Base-by-base conservation (phyloP, 2,113 vertebrate species). In the Chamaea fasciata region DNA sequence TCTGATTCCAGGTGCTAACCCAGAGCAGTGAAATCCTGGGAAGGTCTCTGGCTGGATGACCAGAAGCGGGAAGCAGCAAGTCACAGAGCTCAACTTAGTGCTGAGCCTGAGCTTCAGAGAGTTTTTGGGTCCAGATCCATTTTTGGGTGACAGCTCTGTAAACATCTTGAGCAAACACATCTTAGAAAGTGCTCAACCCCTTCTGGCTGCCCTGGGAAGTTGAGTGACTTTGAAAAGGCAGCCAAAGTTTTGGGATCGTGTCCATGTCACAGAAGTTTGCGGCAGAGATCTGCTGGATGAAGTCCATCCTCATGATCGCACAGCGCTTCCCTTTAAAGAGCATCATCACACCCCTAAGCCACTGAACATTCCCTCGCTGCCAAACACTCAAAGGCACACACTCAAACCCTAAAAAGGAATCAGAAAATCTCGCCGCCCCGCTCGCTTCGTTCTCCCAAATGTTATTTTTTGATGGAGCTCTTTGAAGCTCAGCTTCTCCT, bases 391-490 rank as follows among this genome's bases (percentile, higher is more conserved):
- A 23, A 55, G 21, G 78, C 62, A 94, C 79, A 83, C 8, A 24
- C n/a, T 83, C 85, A 46, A 69, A 69, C 63, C 60, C 80, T 92
- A 80, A 80, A 95, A 90, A 93, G 71, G 64, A 86, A 95, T 41
- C 85, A 59, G 50, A 86, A 90, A 85, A 79, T 83, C 85, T 88
- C 31, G 3, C 47, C 84, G 3, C 41, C 28, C 52, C 13, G 37
- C 15, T n/a, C 24, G 13, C 50, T 80, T 14, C 67, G 3, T 13
- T 70, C 50, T 60, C 81, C 63, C 79, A 87, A 94, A 77, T 11
- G 55, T 63, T 19, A 23, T 42, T 87, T 92, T 85, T 65, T 44
- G 78, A 46, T 12, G 47, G 76, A 86, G 13, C 27, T 52, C 62
- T 69, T 62, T 31, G 27, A 59, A 85, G 49, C 59, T 87, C 84